These are phyloP conservation scores for Xiphorhynchus erythropygius DNA, from an alignment of 2,797 vertebrate species.

Conservation along the genomic window DNA sequence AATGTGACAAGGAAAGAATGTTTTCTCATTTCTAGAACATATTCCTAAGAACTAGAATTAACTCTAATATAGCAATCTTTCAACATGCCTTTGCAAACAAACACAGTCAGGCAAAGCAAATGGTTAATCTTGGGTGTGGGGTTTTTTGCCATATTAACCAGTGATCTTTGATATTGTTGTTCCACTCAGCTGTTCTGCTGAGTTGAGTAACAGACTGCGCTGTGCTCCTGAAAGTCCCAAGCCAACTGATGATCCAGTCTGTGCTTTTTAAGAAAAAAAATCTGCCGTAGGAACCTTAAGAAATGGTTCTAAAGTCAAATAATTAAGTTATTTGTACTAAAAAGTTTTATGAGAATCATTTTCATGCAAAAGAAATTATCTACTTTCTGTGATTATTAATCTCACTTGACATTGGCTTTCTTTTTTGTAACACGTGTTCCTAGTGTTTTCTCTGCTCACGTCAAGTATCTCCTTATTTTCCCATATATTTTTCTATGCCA, in stretches of 20 bases:
- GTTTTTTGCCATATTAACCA: not conserved
- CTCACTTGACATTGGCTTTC: not conserved
- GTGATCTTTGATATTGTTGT: not conserved
- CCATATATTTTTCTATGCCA: not conserved
- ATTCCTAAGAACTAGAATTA: not conserved
- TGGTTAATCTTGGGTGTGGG: rapidly evolving
- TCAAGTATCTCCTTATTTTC: not conserved
- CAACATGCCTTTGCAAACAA: not conserved
- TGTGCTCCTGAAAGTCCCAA: not conserved
- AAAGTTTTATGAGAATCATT: not conserved
- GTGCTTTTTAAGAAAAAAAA: not conserved
- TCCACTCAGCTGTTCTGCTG: not conserved
- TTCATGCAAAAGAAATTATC: not conserved
- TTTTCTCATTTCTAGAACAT: not conserved
- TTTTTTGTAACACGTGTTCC: not conserved
- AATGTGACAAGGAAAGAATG: not conserved
- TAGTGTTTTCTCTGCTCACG: not conserved
- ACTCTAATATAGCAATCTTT: not conserved
- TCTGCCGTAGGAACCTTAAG: not conserved
- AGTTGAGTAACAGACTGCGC: not conserved
- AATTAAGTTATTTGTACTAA: not conserved
- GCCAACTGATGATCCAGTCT: not conserved
- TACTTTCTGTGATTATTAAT: not conserved
- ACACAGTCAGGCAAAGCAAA: not conserved
- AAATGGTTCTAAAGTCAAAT: not conserved